A percentile compares a stretch with the other conserved stretches of the same genome.
Evolutionary conservation across 2,113 vertebrate species (phyloP).

Genomic region (Camelus dromedarius): DNA sequence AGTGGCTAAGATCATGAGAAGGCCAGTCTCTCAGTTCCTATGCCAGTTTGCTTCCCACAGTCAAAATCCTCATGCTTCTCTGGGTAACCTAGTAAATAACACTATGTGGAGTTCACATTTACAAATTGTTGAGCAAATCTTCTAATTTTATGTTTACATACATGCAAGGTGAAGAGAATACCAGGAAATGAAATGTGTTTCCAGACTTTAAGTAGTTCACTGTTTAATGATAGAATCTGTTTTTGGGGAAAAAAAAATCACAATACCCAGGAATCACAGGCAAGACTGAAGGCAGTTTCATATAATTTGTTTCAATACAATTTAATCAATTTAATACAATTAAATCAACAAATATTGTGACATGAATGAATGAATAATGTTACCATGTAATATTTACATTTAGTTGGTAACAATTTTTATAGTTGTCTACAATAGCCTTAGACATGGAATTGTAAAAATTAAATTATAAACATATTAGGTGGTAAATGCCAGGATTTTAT

Average conservation of each 20-base stretch:
- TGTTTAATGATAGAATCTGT: not conserved
- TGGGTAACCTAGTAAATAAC: not conserved
- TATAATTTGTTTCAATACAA: not conserved
- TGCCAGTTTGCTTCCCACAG: not conserved
- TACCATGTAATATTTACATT: not conserved
- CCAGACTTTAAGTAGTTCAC: not conserved
- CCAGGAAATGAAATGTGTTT: not conserved
- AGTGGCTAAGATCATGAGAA: not conserved
- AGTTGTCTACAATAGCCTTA: not conserved
- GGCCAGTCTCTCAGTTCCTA: not conserved
- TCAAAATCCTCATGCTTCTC: not conserved
- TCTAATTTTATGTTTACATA: not conserved
- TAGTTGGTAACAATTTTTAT: not conserved
- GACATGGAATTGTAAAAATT: not conserved
- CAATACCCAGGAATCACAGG: not conserved
- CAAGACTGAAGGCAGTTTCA: not conserved
- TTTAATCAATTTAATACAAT: slow-evolving; percentile 27
- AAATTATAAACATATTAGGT: not conserved
- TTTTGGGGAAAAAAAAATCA: not conserved
- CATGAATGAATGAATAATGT: not conserved
- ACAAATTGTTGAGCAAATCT: not conserved
- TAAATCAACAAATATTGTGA: not conserved
- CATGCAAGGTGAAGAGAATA: not conserved
- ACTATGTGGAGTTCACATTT: not conserved
- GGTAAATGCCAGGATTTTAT: slow-evolving; percentile 39